phyloP scores from a whole-genome alignment of 2,797 vertebrate species.

The Yasuhikotakia modesta region DNA sequence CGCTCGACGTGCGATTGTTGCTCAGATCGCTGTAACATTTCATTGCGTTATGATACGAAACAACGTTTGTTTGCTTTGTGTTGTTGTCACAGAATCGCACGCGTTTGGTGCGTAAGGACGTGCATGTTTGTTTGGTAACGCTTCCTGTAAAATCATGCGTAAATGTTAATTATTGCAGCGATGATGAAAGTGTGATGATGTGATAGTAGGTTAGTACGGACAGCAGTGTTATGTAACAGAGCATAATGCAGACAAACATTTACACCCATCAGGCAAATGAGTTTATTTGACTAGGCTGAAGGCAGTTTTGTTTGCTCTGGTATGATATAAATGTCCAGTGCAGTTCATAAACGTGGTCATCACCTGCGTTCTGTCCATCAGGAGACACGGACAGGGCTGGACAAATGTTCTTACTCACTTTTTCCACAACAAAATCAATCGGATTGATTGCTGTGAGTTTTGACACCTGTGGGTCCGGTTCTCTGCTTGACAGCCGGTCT shows the following conservation, averaged over 20 bases:
- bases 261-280: slow-evolving; percentile 42
- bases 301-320: slow-evolving; percentile 14
- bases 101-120: too few species aligned
- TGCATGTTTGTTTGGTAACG: too few species aligned
- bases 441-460: slow-evolving; percentile 37
- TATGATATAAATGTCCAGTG: slow-evolving; percentile 27
- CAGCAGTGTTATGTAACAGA: slow-evolving; percentile 33
- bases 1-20: slow-evolving; percentile 68
- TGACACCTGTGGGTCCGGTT: slow-evolving; percentile 35
- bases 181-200: too few species aligned
- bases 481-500: slow-evolving; percentile 29
- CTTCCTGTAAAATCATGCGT: too few species aligned
- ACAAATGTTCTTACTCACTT: slow-evolving; percentile 38
- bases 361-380: slow-evolving; percentile 44
- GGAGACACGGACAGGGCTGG: slow-evolving; percentile 37
- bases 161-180: too few species aligned
- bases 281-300: slow-evolving; percentile 42
- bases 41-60: slow-evolving; percentile 16
- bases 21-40: slow-evolving; percentile 9
- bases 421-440: slow-evolving; percentile 48
- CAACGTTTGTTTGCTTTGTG: not conserved
- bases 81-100: too few species aligned
- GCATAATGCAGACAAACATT: slow-evolving; percentile 27
- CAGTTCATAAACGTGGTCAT: slow-evolving; percentile 38
- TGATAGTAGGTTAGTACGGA: not conserved